These are phyloP conservation scores for Agrochola macilenta DNA, from an alignment of 2,888 invertebrate species.

Conservation along the genomic window DNA sequence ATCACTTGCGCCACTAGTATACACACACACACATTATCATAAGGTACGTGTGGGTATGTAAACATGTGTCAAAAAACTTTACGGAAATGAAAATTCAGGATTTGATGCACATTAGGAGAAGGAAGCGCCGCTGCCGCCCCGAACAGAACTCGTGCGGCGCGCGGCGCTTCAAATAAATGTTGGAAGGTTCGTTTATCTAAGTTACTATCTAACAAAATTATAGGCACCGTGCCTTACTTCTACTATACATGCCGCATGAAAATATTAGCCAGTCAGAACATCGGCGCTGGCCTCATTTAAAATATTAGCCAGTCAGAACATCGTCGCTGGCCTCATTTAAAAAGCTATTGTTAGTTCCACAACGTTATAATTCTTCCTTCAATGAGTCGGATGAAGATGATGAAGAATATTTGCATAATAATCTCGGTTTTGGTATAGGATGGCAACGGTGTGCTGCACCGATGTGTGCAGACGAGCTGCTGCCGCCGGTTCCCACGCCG, in stretches of 20 bases:
- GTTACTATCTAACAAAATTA: too few relatives aligned
- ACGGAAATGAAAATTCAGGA: constrained; percentile 30
- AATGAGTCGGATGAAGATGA: background rate
- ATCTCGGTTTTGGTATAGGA: constrained; percentile 16
- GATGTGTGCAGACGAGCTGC: constrained; percentile 48
- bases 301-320: background rate
- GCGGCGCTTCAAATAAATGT: background rate
- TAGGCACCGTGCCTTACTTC: background rate
- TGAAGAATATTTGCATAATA: constrained; percentile 17
- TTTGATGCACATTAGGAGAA: constrained; percentile 16
- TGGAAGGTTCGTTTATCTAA: too few relatives aligned
- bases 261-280: background rate
- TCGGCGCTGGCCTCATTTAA: too few relatives aligned
- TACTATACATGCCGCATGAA: background rate
- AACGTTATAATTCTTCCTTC: background rate
- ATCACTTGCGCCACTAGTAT: constrained; percentile 34
- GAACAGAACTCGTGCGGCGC: background rate
- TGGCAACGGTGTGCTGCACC: background rate
- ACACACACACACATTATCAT: constrained; percentile 29
- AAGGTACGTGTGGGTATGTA: background rate
- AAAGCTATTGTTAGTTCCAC: background rate
- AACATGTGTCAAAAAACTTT: constrained; percentile 23
- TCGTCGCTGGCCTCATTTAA: background rate
- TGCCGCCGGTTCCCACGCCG: constrained; percentile 68
- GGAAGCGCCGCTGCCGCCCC: background rate